These are phyloP conservation scores for Callimorpha dominula DNA, from an alignment of 2,888 invertebrate genomes.

Conservation along the genomic window DNA sequence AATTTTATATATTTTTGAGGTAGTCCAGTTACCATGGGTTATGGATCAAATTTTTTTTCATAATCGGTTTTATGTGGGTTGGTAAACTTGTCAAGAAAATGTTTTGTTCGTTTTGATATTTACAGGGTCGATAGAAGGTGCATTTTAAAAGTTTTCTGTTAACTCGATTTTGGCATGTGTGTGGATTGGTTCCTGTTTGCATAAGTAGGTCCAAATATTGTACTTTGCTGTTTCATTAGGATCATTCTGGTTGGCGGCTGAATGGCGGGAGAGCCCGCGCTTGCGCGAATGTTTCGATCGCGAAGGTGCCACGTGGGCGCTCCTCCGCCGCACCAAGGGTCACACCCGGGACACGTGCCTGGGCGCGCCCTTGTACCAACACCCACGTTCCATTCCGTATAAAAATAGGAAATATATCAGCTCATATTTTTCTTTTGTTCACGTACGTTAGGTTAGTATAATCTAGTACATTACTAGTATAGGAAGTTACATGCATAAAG, in stretches of 20 bases:
- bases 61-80: no score
- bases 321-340: constrained; percentile 26
- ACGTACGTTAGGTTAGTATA: no score
- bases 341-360: constrained; percentile 44
- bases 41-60: no score
- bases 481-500: neutral
- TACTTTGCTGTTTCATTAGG: neutral
- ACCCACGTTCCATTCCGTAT: constrained; percentile 19
- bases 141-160: no score
- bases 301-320: constrained; percentile 45
- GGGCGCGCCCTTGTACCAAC: constrained; percentile 29
- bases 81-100: no score
- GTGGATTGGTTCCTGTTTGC: no score
- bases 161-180: no score
- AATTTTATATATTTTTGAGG: no score
- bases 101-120: no score
- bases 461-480: no score
- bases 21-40: no score
- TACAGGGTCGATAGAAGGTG: no score
- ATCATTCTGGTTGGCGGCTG: constrained; percentile 36
- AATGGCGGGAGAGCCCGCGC: constrained; percentile 46
- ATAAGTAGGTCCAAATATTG: neutral
- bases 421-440: neutral
- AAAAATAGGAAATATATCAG: neutral
- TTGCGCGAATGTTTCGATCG: constrained; percentile 52